Evolutionary conservation across 2,888 invertebrate species (phyloP), one percentile per base, ranked within the genome.

Genomic region (Pseudococcus viburni): DNA sequence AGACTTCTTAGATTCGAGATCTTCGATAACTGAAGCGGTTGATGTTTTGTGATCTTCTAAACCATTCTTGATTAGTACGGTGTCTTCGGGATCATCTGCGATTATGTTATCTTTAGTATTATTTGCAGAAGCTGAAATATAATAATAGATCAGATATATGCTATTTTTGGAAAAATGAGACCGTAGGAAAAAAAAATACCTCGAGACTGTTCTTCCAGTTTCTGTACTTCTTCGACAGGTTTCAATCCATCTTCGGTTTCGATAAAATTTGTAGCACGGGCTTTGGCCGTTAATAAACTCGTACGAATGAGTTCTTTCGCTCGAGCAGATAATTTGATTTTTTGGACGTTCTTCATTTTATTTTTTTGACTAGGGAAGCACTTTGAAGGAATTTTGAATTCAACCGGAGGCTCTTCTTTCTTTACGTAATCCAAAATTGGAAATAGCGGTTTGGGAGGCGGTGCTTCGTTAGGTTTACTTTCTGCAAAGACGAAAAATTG

Each of bases 161-260:
- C 11, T 5, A 33, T 33, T 17, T 7, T 83, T 9, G 17, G 42
- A 42, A 42, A n/a, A 83, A 83, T 3, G n/a, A 19, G 19, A 19
- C 17, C 4, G 39, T 19, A 42, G 1, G 0, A 48, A 51, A 55
- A 12, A 33, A 33, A 33, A 33, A 33, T 8, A 26, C 84, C 17
- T 73, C 17, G 73, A 26, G 22, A 22, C 64, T n/a, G 39, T 39
- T 80, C 33, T 55, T 85, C 55, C 0, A 87, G 77, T 89, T 33
- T 89, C 0, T 92, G 92, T 80, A 93, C 89, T 17, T 93, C 92
- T 0, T 93, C 93, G 83, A 92, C 92, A 0, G 93, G 92, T 89
- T 93, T 93, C 59, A 93, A 91, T 0, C 93, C 91, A 84, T 93
- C 93, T 86, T 89, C 85, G 0, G 88, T 88, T 11, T 89, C 51